Base-by-base conservation (phyloP, 2,888 invertebrate species). In the Tenthredo notha region DNA sequence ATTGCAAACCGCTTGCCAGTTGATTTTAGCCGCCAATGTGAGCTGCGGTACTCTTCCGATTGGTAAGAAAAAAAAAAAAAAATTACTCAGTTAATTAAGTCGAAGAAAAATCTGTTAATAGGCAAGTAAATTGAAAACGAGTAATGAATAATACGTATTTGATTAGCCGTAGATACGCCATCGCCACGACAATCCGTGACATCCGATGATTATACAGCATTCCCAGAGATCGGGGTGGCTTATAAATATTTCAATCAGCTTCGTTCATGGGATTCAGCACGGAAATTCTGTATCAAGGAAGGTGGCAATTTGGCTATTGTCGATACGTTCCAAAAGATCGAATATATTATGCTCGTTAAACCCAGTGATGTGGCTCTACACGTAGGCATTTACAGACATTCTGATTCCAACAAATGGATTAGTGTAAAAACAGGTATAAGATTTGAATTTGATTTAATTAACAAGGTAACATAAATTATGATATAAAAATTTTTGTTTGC, bases 191-290 rank as follows among this genome's bases (percentile, higher is more conserved):
- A 40, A 29, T 2, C 72, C 21, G 58, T 33, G 12, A 29, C 47
- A 29, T 61, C 61, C 5, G 33, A 40, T 61, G 61, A 61, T 5
- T 80, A 58, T 37, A 61, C 18, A 3, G 18, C 58, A 3, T 80
- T 58, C 18, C 33, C 54, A 5, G 58, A 80, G 10, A 37, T 80
- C 37, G 78, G 61, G 10, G n/a, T 58, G 10, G 78, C 78, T n/a
- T 80, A 80, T 40, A 80, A 58, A 80, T 47, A 29, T 50, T 18
- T 21, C 29, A 18, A 25, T 5, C 4, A 50, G 4, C 47, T 0
- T 0, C 25, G 12, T 1, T 3, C 75, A 15, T 75, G 75, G 75
- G 47, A 47, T 75, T 21, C 10, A 0, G 75, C 75, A 15, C 47
- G 50, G 5, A 50, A 75, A 50, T 0, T 3, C 3, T 75, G 75